Base-by-base conservation (phyloP, 2,113 vertebrate genomes). In the Sinocyclocheilus anophthalmus region DNA sequence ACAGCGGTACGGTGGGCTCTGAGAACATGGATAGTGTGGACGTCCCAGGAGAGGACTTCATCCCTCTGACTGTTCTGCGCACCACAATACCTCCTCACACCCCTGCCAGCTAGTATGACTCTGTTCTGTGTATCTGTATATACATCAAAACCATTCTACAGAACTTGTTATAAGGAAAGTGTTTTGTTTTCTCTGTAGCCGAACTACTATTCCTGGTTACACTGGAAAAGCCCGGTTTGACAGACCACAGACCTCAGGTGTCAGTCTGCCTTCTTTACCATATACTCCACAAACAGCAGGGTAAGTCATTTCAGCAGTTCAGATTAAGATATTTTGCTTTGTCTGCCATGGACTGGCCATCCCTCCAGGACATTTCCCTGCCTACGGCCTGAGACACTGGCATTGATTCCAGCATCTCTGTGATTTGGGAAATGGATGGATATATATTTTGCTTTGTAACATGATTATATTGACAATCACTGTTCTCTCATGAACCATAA, bases 151-250 rank as follows among this genome's bases (percentile, higher is more conserved):
- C 4, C 12, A 70, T 33, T 2, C 8, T 53, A 33, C n/a, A 33
- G 9, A 50, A 30, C 65, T 13, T 1, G 33, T 70, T 13, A 50
- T 82, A 70, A 37, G 1, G 13, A 24, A 67, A 16, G 42, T 85
- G 39, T 70, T 89, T 90, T 93, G 84, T 77, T 75, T 30, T 45
- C 42, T 45, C 42, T 45, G 77, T 88, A 96, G 94, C 39, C 88
- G 88, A 85, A 91, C 89, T 90, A 91, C 96, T 92, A 95, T 97
- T 80, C 95, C 94, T 87, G 96, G 95, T 89, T 95, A 96, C 69
- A 92, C 93, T 39, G 95, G 94, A 77, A 95, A 94, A 92, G 94
- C 94, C 91, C 92, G 92, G 87, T 94, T 93, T 88, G 92, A 92
- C 87, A 89, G 91, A 89, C 89, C 87, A 87, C 94, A 94, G 82